These are phyloP conservation scores for Nasonia vitripennis DNA, from an alignment of 1,140 invertebrate genomes.

Conservation along the genomic window DNA sequence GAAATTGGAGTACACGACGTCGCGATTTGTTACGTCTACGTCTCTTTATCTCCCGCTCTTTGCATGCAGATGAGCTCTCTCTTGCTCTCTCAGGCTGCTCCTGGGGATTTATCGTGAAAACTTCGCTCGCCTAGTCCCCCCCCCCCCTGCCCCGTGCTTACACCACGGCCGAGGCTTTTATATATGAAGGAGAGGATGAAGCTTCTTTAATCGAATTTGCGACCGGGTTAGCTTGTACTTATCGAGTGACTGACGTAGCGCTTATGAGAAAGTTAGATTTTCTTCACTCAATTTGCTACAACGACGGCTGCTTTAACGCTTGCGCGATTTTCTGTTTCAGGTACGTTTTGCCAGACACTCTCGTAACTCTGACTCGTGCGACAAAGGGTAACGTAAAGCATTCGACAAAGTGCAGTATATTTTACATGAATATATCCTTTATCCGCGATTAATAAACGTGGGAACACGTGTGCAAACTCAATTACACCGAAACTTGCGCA, in stretches of 20 bases:
- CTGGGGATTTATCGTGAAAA: not conserved
- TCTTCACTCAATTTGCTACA: too few relatives aligned
- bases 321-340: not conserved
- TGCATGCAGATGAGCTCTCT: constrained; percentile 22
- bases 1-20: constrained; percentile 26
- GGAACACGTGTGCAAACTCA: not conserved
- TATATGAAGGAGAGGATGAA: not conserved
- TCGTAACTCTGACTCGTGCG: not conserved
- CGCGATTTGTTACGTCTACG: constrained; percentile 23
- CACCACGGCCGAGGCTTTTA: not conserved
- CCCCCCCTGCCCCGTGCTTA: not conserved
- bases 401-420: too few relatives aligned
- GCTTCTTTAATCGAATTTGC: not conserved
- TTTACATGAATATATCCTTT: not conserved
- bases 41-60: constrained; percentile 12
- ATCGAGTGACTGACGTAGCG: not conserved
- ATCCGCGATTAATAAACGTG: constrained; percentile 17
- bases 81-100: not conserved
- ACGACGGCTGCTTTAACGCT: not conserved
- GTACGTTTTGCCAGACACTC: not conserved
- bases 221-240: not conserved
- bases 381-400: not conserved
- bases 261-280: too few relatives aligned
- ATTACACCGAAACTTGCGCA: constrained; percentile 19
- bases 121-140: not conserved